Evolutionary conservation across 2,888 invertebrate genomes (phyloP), one percentile per base, ranked within the genome.

Genomic region (Corbicula japonica): DNA sequence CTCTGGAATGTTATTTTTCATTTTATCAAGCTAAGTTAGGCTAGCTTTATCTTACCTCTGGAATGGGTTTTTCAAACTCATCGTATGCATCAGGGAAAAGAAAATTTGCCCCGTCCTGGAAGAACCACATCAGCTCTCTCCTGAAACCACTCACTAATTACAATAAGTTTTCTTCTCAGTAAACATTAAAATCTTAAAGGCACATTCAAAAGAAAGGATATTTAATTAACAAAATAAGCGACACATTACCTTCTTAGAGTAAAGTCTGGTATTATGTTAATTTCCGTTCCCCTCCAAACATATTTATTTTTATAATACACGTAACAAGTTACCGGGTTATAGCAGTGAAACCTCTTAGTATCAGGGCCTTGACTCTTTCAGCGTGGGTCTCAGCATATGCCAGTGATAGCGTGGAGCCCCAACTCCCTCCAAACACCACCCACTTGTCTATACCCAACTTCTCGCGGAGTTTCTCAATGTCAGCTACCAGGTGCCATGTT

Each of bases 341-440:
- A n/a, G n/a, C n/a, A n/a, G n/a, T n/a, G n/a, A 92, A 90, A 18
- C 92, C 92, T 35, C 92, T 77, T 12, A 92, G 80, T 3, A 92
- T 78, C 48, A 92, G 78, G 28, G 91, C 91, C 50, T 91, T 92
- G 5, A 92, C 92, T 50, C 86, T 74, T 70, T 87, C 86, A 2
- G 92, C 91, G 61, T 92, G 87, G n/a, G 88, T 86, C 72, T 91
- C 81, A 15, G 92, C 88, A 77, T 92, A 92, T 0, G 86, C 80
- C n/a, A 92, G 80, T 3, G 90, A 77, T 34, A 92, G 86, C 0
- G 90, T 87, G 0, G 92, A 91, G 0, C 92, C 92, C 92, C 92
- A 92, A 70, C 91, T 91, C 1, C 92, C 92, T 3, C 92, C 92
- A 85, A 92, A 92, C 32, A 92, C 91, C 18, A 92, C 87, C 92